phyloP scores from a whole-genome alignment of 2,797 vertebrate species.

The Etheostoma nigrum region DNA sequence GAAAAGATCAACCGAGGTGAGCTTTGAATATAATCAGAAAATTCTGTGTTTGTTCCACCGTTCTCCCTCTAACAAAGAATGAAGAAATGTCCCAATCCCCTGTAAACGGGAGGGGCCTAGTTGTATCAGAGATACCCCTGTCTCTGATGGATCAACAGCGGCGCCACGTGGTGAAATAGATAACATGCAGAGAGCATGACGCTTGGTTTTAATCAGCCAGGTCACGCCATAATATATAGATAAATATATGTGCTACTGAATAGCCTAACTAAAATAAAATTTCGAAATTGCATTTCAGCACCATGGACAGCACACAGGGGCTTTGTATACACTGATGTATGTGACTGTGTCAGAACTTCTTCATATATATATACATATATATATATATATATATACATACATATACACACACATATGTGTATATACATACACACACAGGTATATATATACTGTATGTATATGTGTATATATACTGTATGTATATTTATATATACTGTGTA shows the following conservation, averaged over 20 bases:
- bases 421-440: too few relatives aligned
- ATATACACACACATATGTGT: too few relatives aligned
- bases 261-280: neutral
- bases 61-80: conserved; percentile 74
- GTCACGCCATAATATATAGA: neutral
- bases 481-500: too few relatives aligned
- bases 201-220: neutral
- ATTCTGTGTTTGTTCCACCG: conserved; percentile 22
- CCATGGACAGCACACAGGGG: conserved; percentile 35
- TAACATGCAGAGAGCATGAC: conserved; percentile 10
- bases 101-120: conserved; percentile 73
- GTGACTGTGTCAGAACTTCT: neutral
- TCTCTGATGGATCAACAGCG: conserved; percentile 73
- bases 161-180: conserved; percentile 62
- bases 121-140: neutral
- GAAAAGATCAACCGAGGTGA: neutral
- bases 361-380: too few relatives aligned
- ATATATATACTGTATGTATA: too few relatives aligned
- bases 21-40: neutral
- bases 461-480: too few relatives aligned
- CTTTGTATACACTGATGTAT: neutral
- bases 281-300: conserved; percentile 22
- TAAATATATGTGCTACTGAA: neutral
- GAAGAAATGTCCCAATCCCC: conserved; percentile 25
- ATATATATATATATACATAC: too few relatives aligned